Base-by-base conservation (phyloP, 2,888 invertebrate species). In the Zootermopsis nevadensis region DNA sequence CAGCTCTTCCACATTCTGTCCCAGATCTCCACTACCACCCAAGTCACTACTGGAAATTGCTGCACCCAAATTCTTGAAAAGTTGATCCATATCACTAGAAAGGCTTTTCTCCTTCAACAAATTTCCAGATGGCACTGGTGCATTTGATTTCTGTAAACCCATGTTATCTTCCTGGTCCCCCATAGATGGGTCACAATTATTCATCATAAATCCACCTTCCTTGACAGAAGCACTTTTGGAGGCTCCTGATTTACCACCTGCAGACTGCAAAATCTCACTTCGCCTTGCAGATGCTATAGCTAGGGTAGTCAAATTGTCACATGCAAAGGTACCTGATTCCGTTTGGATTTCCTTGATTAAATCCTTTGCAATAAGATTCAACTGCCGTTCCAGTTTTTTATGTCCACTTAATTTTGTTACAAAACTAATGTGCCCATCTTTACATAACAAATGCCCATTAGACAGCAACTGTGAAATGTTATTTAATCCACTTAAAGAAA, bases 71-170 rank as follows among this genome's bases (percentile, higher is more conserved):
- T 92, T 93, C 86, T 93, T 93, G 81, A 94, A 90, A 86, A 94
- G 92, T 87, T 93, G 94, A 86, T 94, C 94, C 89, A 94, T 92
- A 86, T 94, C 94, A 86, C 91, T 91, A 38, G 91, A 83, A 22
- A 85, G 80, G 66, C 55, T 83, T 69, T 85, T 84, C 81, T 84
- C 86, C 55, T 85, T 85, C 69, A 82, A 48, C 74, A 83, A 74
- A 66, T 77, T 83, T 19, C 72, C 82, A 42, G 80, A 85, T 84
- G 88, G 87, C 85, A 88, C 87, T 77, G 88, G 87, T 85, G 87
- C 86, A 84, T 86, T 88, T 83, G 87, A 88, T 87, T 88, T 89
- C 86, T 88, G 87, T 86, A 89, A 88, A 86, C 89, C 89, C 89
- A 89, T 90, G 85, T 88, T 89, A 87, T 88, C 88, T 86, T 87